These are phyloP conservation scores for Octodonta nipae DNA, from an alignment of 2,888 invertebrate genomes.

Conservation along the genomic window DNA sequence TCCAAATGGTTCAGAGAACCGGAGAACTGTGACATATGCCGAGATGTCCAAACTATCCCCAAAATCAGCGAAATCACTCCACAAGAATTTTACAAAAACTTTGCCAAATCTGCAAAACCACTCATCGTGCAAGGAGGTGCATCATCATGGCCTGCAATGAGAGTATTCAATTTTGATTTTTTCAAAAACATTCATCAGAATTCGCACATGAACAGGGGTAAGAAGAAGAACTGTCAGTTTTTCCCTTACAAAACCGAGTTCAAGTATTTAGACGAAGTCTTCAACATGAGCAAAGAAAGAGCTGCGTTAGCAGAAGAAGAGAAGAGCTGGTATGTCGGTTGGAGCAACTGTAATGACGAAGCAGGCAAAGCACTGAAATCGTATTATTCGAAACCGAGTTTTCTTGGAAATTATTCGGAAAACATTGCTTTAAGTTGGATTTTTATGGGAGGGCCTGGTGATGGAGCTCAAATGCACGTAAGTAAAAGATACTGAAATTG, in stretches of 20 bases:
- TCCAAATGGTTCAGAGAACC: slow-evolving; percentile 55
- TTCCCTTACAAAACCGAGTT: slow-evolving; percentile 88
- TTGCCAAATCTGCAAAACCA: slow-evolving; percentile 65
- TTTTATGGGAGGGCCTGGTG: slow-evolving; percentile 90
- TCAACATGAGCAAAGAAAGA: slow-evolving; percentile 62
- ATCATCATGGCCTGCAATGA: slow-evolving; percentile 63
- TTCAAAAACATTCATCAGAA: slow-evolving; percentile 60
- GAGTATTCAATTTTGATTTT: slow-evolving; percentile 54
- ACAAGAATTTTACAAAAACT: slow-evolving; percentile 56
- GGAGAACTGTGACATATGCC: slow-evolving; percentile 68
- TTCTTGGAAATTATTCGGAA: slow-evolving; percentile 74
- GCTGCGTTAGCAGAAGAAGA: slow-evolving; percentile 42
- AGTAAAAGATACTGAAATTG: too few relatives aligned
- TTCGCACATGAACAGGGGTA: slow-evolving; percentile 23
- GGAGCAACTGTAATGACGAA: slow-evolving; percentile 87
- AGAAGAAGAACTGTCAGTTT: slow-evolving; percentile 64
- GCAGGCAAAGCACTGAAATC: slow-evolving; percentile 63
- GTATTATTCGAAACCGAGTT: slow-evolving; percentile 76
- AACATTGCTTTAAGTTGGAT: slow-evolving; percentile 89
- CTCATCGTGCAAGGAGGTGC: slow-evolving; percentile 78
- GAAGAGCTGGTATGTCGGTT: slow-evolving; percentile 52
- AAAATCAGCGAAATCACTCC: slow-evolving; percentile 54
- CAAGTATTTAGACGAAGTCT: slow-evolving; percentile 60
- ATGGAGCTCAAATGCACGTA: slow-evolving; percentile 92
- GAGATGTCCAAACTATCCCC: slow-evolving; percentile 46